Base-by-base conservation (phyloP, 30 jellyfish, hydroid and myxozoan genomes). In the Clytia hemisphaerica region DNA sequence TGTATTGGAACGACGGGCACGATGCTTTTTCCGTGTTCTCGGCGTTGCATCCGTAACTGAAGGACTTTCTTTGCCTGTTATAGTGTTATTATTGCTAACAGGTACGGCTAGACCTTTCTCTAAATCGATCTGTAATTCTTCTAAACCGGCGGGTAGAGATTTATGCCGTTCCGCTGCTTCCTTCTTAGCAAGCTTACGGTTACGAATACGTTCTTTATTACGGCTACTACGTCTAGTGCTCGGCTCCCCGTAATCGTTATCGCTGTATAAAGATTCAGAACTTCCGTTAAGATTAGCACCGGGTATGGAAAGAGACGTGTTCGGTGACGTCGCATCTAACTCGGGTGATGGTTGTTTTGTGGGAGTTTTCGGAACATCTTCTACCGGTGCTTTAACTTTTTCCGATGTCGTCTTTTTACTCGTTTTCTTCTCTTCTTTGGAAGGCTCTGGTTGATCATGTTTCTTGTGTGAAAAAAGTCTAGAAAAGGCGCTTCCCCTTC, bases 1-100 rank as follows among this genome's bases (percentile, higher is more conserved):
- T 65, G 78, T 65, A 36, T 65, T 65, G 10, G 78, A 31, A 35
- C 78, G 37, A 35, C 78, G 27, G 12, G 78, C 78, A 35, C 44
- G 37, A 25, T 65, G 78, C 25, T 65, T 65, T 44, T 65, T 65
- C 33, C 78, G 32, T 26, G 67, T 44, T 36, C 40, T 65, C 3
- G 36, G 45, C 10, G 78, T 37, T n/a, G n/a, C n/a, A 42, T 12
- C n/a, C 27, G 61, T 48, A 3, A 48, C 6, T 3, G 61, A 48
- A 4, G 61, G 3, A 16, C 44, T 42, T 19, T 35, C 2, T 25
- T 19, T 65, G 61, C 44, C 25, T 6, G 45, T 37, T 21, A 25
- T 67, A 33, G 40, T 6, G 12, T 37, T 30, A 5, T 57, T 37
- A 30, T 33, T 57, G 15, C 44, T 48, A 25, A 21, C 71, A 65